phyloP scores from a whole-genome alignment of 2,888 invertebrate species.

The Eristalinus sepulchralis region DNA sequence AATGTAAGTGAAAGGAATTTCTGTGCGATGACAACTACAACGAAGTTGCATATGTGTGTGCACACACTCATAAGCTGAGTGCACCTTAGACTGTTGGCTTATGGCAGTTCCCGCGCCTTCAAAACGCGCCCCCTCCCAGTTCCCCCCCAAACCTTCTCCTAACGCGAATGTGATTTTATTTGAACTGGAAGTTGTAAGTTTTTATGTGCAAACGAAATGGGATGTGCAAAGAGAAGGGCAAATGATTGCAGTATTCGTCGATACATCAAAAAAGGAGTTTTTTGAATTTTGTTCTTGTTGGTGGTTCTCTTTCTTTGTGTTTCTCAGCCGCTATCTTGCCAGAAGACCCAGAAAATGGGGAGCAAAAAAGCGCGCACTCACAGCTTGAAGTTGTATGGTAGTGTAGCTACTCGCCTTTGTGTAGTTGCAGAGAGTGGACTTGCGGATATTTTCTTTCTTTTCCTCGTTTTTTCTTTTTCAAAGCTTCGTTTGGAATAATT shows the following conservation, averaged over 20 bases:
- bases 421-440: conserved; percentile 25
- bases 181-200: conserved; percentile 68
- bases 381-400: conserved; percentile 23
- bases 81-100: conserved; percentile 50
- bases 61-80: conserved; percentile 6
- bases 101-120: conserved; percentile 34
- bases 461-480: too few relatives aligned
- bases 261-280: conserved; percentile 58
- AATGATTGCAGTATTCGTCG: conserved; percentile 57
- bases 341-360: neutral
- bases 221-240: conserved; percentile 36
- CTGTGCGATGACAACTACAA: neutral
- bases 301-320: neutral
- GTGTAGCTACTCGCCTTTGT: neutral
- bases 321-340: neutral
- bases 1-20: conserved; percentile 30
- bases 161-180: conserved; percentile 64
- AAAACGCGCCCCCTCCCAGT: neutral
- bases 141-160: neutral
- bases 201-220: conserved; percentile 48
- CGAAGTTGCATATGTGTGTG: neutral
- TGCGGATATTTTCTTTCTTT: conserved; percentile 46
- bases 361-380: conserved; percentile 40
- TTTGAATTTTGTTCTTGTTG: neutral
- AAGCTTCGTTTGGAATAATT: conserved; percentile 21